Conservation (phyloP, 2,888 invertebrate species). For the Diogma glabrata region DNA sequence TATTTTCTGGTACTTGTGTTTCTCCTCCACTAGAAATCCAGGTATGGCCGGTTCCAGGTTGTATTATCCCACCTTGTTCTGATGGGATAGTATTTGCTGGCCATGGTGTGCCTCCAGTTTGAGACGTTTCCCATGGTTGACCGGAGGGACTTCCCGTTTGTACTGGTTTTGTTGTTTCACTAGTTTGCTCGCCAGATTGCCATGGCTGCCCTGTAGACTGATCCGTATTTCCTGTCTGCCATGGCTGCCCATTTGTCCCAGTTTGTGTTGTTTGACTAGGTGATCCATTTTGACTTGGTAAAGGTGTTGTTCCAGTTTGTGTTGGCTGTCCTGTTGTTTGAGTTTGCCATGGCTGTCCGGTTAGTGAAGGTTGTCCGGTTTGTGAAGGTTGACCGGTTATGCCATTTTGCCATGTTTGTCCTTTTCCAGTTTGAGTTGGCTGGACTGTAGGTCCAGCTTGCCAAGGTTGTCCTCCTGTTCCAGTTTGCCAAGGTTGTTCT, state of each 20-base stretch:
- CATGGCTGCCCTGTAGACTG: not conserved
- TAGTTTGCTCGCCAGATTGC: not conserved
- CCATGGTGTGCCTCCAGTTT: too few species aligned
- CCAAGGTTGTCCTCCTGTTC: conserved; percentile 1
- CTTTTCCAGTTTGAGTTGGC: not conserved
- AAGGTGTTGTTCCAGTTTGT: too few species aligned
- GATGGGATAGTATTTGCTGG: too few species aligned
- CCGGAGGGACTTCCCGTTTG: too few species aligned
- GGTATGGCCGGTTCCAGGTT: not conserved
- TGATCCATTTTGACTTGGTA: not conserved
- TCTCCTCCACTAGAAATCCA: not conserved
- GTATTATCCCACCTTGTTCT: too few species aligned
- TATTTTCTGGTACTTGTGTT: not conserved
- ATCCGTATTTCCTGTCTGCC: not conserved
- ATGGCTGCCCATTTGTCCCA: not conserved
- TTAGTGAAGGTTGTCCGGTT: not conserved
- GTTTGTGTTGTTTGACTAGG: not conserved
- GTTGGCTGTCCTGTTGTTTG: not conserved
- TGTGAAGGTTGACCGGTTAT: not conserved
- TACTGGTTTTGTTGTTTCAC: too few species aligned
- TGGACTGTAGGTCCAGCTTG: not conserved
- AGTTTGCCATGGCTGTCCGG: not conserved
- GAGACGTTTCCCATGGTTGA: too few species aligned
- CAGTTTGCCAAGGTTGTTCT: conserved; percentile 12
- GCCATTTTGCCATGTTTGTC: not conserved